phyloP scores from a whole-genome alignment of 2,797 vertebrate genomes.

The Xerus rutilus region DNA sequence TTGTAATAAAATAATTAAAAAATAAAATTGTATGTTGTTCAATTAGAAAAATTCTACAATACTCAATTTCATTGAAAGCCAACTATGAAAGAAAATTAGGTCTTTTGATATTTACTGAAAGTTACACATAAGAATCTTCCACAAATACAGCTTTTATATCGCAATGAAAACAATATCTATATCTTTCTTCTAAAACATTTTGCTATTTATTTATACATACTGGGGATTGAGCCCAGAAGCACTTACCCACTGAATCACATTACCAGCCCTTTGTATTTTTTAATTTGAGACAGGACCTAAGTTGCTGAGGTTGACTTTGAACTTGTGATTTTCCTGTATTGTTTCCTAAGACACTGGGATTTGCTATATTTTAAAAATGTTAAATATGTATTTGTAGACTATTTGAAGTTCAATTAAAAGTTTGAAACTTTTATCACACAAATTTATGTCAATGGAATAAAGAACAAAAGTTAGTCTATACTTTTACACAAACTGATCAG shows the following conservation, averaged over 20 bases:
- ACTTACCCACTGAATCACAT: too few relatives aligned
- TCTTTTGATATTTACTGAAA: slow-evolving; percentile 4
- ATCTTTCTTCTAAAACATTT: not conserved
- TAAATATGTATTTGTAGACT: not conserved
- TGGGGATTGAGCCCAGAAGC: too few relatives aligned
- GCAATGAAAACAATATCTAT: not conserved
- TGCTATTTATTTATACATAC: too few relatives aligned
- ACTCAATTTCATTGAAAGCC: not conserved
- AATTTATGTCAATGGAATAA: not conserved
- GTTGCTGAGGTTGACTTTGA: too few relatives aligned
- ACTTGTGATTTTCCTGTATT: too few relatives aligned
- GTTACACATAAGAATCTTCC: not conserved
- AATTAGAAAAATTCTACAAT: slow-evolving; percentile 26
- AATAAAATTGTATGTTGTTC: not conserved
- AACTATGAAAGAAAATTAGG: not conserved
- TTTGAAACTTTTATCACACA: not conserved
- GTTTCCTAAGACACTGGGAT: not conserved
- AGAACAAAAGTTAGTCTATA: not conserved
- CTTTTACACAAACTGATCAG: not conserved
- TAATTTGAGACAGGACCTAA: too few relatives aligned
- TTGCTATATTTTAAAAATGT: not conserved
- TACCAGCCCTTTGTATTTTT: too few relatives aligned
- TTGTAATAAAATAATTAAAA: not conserved
- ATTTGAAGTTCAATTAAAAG: not conserved
- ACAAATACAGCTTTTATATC: not conserved